Conservation (phyloP, 2,113 vertebrate genomes). For the Aramus guarauna region DNA sequence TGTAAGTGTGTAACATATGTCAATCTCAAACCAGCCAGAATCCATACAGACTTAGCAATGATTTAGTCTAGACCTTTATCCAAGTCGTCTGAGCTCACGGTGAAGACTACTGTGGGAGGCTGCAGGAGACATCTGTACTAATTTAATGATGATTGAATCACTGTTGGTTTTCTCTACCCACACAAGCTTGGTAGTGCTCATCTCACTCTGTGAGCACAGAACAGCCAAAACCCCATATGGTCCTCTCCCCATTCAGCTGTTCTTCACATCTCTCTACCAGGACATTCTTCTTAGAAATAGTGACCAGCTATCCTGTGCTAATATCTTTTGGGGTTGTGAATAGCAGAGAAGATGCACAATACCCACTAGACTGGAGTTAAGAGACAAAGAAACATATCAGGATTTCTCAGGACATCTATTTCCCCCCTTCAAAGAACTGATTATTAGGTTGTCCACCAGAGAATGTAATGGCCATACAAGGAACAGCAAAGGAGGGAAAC, state of each 20-base stretch:
- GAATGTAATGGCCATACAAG: background rate
- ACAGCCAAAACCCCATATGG: background rate
- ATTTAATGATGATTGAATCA: conserved; percentile 50
- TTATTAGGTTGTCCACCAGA: background rate
- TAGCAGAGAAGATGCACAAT: background rate
- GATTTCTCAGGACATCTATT: background rate
- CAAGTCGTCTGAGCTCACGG: background rate
- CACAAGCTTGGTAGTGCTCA: background rate
- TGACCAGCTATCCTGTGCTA: background rate
- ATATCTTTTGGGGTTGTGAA: background rate
- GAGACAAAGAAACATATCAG: background rate
- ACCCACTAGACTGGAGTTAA: background rate
- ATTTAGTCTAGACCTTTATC: conserved; percentile 39
- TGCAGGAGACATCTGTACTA: conserved; percentile 33
- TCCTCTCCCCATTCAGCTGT: background rate
- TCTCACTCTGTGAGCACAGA: background rate
- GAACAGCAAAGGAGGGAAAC: background rate
- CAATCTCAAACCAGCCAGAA: conserved; percentile 1
- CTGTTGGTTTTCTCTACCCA: background rate
- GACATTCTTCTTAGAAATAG: background rate
- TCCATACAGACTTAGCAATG: background rate
- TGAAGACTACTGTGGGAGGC: conserved; percentile 33
- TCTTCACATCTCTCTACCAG: background rate
- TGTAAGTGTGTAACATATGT: conserved; percentile 12
- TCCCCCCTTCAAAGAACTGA: background rate